phyloP scores from a whole-genome alignment of 1,140 invertebrate species.

The Paramacrobiotus metropolitanus region DNA sequence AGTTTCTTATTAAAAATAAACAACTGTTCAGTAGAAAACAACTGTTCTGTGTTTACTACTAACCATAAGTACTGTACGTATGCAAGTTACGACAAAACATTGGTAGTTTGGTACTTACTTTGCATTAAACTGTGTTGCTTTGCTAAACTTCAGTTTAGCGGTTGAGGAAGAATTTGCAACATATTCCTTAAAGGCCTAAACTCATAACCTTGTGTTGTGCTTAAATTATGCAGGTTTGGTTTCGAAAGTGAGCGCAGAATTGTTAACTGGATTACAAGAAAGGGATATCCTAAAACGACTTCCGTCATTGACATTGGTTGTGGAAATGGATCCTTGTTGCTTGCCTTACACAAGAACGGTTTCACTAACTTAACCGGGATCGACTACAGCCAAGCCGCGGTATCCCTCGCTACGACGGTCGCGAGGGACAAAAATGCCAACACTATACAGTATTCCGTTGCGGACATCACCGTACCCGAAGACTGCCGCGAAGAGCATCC shows the following conservation, averaged over 20 bases:
- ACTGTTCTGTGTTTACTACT: slow-evolving; percentile 44
- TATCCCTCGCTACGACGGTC: slow-evolving; percentile 43
- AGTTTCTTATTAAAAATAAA: slow-evolving; percentile 8
- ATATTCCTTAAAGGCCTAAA: too few species aligned
- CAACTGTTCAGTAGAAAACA: slow-evolving; percentile 49
- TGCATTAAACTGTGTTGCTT: too few species aligned
- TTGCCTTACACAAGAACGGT: slow-evolving; percentile 42
- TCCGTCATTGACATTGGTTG: slow-evolving; percentile 41
- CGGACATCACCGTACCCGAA: slow-evolving; percentile 29
- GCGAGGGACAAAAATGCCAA: slow-evolving; percentile 24
- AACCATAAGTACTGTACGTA: too few species aligned
- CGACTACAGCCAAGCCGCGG: slow-evolving; percentile 56
- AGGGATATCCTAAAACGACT: slow-evolving; percentile 10
- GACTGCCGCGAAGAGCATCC: slow-evolving; percentile 11
- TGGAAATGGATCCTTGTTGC: slow-evolving; percentile 65
- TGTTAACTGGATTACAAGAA: slow-evolving; percentile 7
- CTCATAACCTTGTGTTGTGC: too few species aligned
- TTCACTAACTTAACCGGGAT: slow-evolving; percentile 48
- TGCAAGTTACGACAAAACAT: too few species aligned
- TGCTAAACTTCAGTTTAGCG: too few species aligned
- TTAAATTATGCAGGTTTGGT: slow-evolving; percentile 17
- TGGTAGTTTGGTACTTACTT: too few species aligned
- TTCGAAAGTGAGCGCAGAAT: slow-evolving; percentile 17
- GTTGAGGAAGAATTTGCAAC: too few species aligned
- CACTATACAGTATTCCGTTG: slow-evolving; percentile 21